These are phyloP conservation scores for Sinella curviseta DNA, from an alignment of 1,140 invertebrate species.

Conservation along the genomic window DNA sequence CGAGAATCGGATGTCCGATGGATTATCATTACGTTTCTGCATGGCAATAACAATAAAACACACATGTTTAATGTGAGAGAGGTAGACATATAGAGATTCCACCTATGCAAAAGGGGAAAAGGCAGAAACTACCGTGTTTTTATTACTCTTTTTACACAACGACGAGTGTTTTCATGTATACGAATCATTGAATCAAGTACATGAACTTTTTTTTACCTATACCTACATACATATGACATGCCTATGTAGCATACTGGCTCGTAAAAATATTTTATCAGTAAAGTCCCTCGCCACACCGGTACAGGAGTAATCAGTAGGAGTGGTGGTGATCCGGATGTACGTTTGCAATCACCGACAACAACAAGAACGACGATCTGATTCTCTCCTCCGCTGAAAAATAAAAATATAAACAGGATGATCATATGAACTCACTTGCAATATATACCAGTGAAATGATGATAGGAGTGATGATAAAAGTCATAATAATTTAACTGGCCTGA, in stretches of 20 bases:
- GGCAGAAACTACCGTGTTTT: no score
- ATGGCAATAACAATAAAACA: background rate
- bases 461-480: background rate
- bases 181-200: background rate
- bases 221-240: no score
- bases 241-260: no score
- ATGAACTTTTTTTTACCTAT: no score
- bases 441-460: no score
- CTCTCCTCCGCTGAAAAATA: background rate
- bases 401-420: background rate
- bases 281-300: background rate
- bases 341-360: no score
- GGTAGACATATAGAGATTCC: no score
- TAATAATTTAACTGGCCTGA: background rate
- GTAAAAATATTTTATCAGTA: background rate
- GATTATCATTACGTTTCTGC: background rate
- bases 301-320: background rate
- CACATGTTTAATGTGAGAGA: background rate
- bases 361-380: no score
- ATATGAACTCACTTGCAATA: background rate
- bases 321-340: background rate
- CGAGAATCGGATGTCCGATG: conserved; percentile 24
- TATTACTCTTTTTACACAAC: background rate
- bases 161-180: background rate
- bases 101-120: no score